phyloP scores from a whole-genome alignment of 2,888 invertebrate genomes.

The Drosophila hamatofila region DNA sequence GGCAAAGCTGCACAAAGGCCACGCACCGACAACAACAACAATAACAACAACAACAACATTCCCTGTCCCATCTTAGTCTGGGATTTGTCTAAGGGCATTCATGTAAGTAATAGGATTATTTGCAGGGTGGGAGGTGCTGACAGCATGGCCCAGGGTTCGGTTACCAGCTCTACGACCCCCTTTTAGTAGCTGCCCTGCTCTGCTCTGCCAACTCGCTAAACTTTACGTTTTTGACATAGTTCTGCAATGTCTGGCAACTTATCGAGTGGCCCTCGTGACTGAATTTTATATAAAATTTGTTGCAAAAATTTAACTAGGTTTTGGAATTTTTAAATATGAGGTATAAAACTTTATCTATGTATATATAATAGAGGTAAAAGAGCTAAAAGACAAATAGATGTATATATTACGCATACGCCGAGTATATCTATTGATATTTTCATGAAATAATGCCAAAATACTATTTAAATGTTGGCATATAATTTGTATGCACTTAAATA shows the following conservation, averaged over 20 bases:
- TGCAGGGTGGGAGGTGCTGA: constrained; percentile 9
- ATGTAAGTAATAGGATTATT: constrained; percentile 76
- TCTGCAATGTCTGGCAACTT: constrained; percentile 29
- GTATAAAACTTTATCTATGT: too few species aligned
- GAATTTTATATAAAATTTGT: not conserved
- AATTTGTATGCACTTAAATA: too few species aligned
- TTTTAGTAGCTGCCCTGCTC: not conserved
- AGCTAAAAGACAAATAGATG: too few species aligned
- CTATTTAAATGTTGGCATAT: not conserved
- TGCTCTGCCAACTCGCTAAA: not conserved
- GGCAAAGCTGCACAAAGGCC: constrained; percentile 49
- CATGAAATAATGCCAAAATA: not conserved
- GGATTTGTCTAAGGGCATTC: constrained; percentile 55
- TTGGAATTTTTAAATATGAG: not conserved
- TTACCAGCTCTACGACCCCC: constrained; percentile 11
- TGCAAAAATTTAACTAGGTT: not conserved
- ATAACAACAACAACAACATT: not conserved
- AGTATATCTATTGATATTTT: not conserved
- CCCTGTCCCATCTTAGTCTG: constrained; percentile 18
- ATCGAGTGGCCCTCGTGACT: constrained; percentile 13
- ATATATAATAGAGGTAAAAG: too few species aligned
- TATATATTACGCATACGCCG: not conserved
- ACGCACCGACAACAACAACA: constrained; percentile 29
- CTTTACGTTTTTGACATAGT: constrained; percentile 36
- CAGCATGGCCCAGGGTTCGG: constrained; percentile 11